Conservation (phyloP, 2,797 vertebrate species). For the Gymnoscopelus microlampas region DNA sequence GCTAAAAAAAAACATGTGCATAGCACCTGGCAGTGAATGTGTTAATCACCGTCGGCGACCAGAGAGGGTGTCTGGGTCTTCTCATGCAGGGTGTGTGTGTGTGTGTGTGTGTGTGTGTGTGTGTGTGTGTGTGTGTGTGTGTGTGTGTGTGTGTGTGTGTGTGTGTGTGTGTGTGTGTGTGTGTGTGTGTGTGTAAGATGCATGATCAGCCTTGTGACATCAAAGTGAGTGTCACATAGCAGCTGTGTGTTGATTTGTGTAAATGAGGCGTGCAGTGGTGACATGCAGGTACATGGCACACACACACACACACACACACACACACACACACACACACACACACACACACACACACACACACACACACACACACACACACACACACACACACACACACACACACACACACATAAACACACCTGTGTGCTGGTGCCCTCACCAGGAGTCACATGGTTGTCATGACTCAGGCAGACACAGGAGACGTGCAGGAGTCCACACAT, state of each 20-base stretch:
- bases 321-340: too few relatives aligned
- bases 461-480: too few relatives aligned
- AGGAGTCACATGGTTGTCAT: too few relatives aligned
- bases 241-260: slow-evolving; percentile 55
- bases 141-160: slow-evolving; percentile 24
- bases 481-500: too few relatives aligned
- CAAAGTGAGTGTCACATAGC: slow-evolving; percentile 50
- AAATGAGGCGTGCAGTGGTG: slow-evolving; percentile 63
- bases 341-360: too few relatives aligned
- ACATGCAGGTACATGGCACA: slow-evolving; percentile 41
- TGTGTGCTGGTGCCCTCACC: too few relatives aligned
- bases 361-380: too few relatives aligned
- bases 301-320: too few relatives aligned
- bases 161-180: slow-evolving; percentile 10
- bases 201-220: slow-evolving; percentile 43
- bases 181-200: background rate
- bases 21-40: too few relatives aligned
- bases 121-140: background rate
- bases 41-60: slow-evolving; percentile 72
- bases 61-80: slow-evolving; percentile 52
- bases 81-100: slow-evolving; percentile 34
- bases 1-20: too few relatives aligned
- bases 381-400: too few relatives aligned
- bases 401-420: too few relatives aligned
- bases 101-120: slow-evolving; percentile 1